Percentiles rank a stretch among this genome's conserved stretches.
These are phyloP conservation scores for Cryptosula pallasiana DNA, from an alignment of 2,888 invertebrate species.

Conservation along the genomic window DNA sequence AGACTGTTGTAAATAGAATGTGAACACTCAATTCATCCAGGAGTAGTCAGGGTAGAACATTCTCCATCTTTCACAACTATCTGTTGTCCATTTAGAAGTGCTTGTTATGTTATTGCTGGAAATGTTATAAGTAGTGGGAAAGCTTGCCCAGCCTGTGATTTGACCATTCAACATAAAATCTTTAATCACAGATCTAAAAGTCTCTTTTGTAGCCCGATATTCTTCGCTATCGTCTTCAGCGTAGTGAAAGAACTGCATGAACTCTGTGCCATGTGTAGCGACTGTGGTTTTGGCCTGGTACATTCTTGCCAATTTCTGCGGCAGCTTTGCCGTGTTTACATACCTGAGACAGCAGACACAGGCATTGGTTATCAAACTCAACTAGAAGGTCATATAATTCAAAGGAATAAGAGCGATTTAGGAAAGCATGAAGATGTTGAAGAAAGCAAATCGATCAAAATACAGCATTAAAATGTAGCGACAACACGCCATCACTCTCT, in stretches of 20 bases:
- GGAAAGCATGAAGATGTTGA: too few relatives aligned
- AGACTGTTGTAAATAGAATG: too few relatives aligned
- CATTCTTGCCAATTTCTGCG: not conserved
- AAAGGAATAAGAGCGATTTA: too few relatives aligned
- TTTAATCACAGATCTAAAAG: not conserved
- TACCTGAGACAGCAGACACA: too few relatives aligned
- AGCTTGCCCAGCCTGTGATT: not conserved
- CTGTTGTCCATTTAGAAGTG: not conserved
- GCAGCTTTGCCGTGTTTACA: not conserved
- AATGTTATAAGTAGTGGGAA: not conserved
- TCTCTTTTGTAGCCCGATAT: not conserved
- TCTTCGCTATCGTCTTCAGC: not conserved
- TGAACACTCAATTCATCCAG: conserved; percentile 21
- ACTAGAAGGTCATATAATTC: too few relatives aligned
- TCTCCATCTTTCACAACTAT: not conserved
- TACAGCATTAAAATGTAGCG: too few relatives aligned
- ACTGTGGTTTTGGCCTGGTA: not conserved
- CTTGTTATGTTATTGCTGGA: not conserved
- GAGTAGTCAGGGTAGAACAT: conserved; percentile 9
- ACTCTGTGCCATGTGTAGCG: conserved; percentile 1
- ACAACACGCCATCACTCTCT: too few relatives aligned
- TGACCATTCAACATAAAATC: not conserved
- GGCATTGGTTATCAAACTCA: too few relatives aligned
- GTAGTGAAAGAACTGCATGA: not conserved
- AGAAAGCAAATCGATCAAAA: too few relatives aligned